phyloP scores from a whole-genome alignment of 2,888 invertebrate genomes.

The Hemithea aestivaria region DNA sequence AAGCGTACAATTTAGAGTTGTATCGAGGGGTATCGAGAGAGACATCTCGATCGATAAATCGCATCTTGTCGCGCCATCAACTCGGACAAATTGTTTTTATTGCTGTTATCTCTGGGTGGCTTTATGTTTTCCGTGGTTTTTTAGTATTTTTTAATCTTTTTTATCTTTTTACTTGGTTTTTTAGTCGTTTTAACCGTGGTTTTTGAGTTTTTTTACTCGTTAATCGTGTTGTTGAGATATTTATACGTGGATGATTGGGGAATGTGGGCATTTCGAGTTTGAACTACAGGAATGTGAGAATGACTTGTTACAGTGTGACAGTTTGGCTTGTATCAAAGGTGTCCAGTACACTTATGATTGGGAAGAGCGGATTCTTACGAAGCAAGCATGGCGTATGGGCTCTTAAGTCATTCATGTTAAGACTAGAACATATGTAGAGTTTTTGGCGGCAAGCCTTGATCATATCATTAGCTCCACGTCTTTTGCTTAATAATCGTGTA shows the following conservation, averaged over 20 bases:
- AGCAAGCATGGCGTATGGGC: no score
- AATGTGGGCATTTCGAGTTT: slow-evolving; percentile 10
- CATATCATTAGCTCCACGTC: no score
- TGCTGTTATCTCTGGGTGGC: slow-evolving; percentile 71
- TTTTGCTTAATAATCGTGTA: no score
- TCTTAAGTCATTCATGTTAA: no score
- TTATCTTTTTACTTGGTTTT: slow-evolving; percentile 10
- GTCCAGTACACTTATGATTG: no score
- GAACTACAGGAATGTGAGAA: not conserved
- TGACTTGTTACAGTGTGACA: not conserved
- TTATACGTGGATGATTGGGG: slow-evolving; percentile 18
- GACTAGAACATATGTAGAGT: no score
- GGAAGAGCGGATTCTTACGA: no score
- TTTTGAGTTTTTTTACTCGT: slow-evolving; percentile 35
- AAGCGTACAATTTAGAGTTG: slow-evolving; percentile 39
- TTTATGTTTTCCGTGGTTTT: slow-evolving; percentile 53
- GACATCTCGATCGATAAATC: slow-evolving; percentile 66
- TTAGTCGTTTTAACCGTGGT: slow-evolving; percentile 5
- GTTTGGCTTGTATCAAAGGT: no score
- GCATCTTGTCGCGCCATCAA: slow-evolving; percentile 60
- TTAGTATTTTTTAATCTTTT: slow-evolving; percentile 40
- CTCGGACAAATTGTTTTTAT: slow-evolving; percentile 70
- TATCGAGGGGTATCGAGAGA: slow-evolving; percentile 50
- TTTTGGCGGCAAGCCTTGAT: no score
- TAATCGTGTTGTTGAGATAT: slow-evolving; percentile 16